These are phyloP conservation scores for Sphecodes monilicornis DNA, from an alignment of 2,888 invertebrate genomes.

Conservation along the genomic window DNA sequence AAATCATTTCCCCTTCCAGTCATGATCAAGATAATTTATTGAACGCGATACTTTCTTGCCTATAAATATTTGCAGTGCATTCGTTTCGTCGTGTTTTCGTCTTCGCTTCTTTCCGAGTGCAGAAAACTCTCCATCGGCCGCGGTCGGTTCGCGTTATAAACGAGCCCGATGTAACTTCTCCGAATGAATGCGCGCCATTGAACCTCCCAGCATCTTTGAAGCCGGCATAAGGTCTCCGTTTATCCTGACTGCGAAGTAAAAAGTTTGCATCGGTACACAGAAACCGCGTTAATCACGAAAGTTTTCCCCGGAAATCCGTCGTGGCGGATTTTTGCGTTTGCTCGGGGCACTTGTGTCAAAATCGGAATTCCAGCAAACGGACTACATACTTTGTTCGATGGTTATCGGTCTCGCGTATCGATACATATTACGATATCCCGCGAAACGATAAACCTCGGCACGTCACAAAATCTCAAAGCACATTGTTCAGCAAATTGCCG, in stretches of 20 bases:
- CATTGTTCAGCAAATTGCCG: background rate
- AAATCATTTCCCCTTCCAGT: too few relatives aligned
- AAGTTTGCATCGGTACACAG: background rate
- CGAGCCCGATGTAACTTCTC: background rate
- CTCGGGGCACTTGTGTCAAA: background rate
- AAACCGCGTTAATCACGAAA: background rate
- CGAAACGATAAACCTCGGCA: background rate
- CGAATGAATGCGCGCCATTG: constrained; percentile 35
- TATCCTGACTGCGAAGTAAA: background rate
- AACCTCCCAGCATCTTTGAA: constrained; percentile 10
- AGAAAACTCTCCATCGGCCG: background rate
- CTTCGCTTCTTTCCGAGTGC: background rate
- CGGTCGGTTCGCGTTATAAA: background rate
- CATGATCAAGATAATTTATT: too few relatives aligned
- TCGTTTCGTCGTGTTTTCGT: background rate
- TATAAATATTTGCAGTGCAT: constrained; percentile 6
- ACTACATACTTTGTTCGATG: background rate
- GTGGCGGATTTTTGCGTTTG: background rate
- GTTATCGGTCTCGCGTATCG: background rate
- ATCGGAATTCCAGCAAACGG: background rate
- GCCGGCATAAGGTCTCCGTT: constrained; percentile 7
- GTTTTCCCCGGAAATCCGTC: background rate
- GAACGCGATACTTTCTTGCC: too few relatives aligned
- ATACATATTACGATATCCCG: background rate
- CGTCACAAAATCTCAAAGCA: constrained; percentile 3